Evolutionary conservation across 2,797 vertebrate genomes (phyloP).

Genomic region (Alectoris magna): DNA sequence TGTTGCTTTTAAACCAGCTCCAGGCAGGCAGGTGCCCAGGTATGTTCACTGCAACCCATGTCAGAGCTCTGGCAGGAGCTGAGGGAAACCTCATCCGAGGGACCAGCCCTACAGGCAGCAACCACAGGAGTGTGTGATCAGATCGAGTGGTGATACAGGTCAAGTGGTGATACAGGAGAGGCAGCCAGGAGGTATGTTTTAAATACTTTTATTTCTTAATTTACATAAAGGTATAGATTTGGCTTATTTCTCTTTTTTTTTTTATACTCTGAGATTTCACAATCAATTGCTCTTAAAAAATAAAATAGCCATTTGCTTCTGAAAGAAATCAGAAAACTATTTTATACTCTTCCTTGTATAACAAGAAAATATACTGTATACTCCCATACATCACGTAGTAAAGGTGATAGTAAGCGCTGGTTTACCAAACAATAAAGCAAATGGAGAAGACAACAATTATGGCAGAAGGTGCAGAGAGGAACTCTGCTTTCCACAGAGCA

Average conservation of each 20-base stretch:
- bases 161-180: not conserved
- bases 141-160: not conserved
- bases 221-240: constrained; percentile 96
- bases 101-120: not conserved
- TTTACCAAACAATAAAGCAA: constrained; percentile 46
- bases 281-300: constrained; percentile 92
- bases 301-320: constrained; percentile 94
- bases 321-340: constrained; percentile 96
- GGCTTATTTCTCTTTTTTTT: constrained; percentile 79
- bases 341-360: constrained; percentile 95
- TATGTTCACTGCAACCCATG: rapidly evolving
- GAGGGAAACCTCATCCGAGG: not conserved
- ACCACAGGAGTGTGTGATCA: rapidly evolving
- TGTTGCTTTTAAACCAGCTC: rapidly evolving
- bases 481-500: not conserved
- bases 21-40: not conserved
- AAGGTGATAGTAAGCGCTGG: constrained; percentile 69
- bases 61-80: not conserved
- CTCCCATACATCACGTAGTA: constrained; percentile 73
- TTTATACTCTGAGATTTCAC: constrained; percentile 88
- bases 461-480: not conserved
- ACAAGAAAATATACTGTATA: constrained; percentile 91
- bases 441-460: not conserved
- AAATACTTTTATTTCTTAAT: constrained; percentile 95
- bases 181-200: constrained; percentile 59